phyloP scores from a whole-genome alignment of 2,113 vertebrate genomes.

The Hydrochoerus hydrochaeris region DNA sequence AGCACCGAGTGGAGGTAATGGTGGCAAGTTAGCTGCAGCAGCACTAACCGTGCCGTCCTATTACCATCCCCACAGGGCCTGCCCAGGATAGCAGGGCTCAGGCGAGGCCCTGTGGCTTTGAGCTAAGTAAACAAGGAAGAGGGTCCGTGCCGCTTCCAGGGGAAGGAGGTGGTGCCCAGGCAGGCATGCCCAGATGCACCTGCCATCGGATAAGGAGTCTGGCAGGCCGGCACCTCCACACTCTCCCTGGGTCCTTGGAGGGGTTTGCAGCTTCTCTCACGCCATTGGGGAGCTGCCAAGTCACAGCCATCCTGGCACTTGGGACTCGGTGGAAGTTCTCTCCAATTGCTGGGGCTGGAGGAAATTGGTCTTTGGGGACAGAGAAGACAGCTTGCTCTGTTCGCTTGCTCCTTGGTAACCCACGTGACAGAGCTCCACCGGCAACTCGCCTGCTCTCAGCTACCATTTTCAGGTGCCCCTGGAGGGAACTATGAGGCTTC shows the following conservation, averaged over 20 bases:
- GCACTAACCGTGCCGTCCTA: neutral
- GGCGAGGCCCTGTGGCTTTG: neutral
- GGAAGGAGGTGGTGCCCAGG: neutral
- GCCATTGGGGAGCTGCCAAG: constrained; percentile 30
- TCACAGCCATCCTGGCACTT: constrained; percentile 61
- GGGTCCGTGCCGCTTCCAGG: neutral
- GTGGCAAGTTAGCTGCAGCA: constrained; percentile 21
- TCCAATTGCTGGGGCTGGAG: constrained; percentile 71
- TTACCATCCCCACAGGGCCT: constrained; percentile 37
- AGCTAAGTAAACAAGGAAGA: neutral
- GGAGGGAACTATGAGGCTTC: neutral
- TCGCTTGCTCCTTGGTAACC: constrained; percentile 78
- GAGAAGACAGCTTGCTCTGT: constrained; percentile 71
- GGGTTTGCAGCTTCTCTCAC: neutral
- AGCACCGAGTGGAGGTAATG: neutral
- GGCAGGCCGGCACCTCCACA: neutral
- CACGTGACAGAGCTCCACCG: constrained; percentile 58
- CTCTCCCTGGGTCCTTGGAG: neutral
- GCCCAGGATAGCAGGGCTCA: constrained; percentile 27
- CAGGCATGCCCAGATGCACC: neutral
- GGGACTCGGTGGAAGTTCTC: constrained; percentile 72
- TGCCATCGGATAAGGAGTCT: neutral
- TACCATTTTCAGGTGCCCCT: constrained; percentile 12
- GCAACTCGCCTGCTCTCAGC: neutral
- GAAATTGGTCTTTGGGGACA: constrained; percentile 85